Percentiles rank a stretch among this genome's conserved stretches.
Conservation (phyloP, 1,140 invertebrate species). For the Drosophila parvula region DNA sequence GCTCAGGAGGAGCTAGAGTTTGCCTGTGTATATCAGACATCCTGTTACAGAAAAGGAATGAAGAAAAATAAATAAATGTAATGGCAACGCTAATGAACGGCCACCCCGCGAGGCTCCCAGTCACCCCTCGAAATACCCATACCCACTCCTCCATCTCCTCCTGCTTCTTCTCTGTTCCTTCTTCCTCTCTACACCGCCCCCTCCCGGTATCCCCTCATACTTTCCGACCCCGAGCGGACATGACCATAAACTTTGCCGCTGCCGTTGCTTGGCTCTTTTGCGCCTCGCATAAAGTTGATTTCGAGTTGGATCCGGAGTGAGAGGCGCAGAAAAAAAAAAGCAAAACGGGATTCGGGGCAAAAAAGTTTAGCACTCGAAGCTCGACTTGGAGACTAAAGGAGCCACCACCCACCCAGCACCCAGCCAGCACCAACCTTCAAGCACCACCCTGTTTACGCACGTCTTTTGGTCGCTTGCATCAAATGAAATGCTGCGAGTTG, state of each 20-base stretch:
- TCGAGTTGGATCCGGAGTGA: conserved; percentile 10
- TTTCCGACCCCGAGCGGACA: conserved; percentile 18
- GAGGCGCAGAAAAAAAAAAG: conserved; percentile 29
- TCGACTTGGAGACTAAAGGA: conserved; percentile 20
- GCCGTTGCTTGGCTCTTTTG: conserved; percentile 22
- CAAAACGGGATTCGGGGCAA: conserved; percentile 38
- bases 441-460: conserved; percentile 53
- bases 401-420: background rate
- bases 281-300: conserved; percentile 48
- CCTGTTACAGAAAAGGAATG: conserved; percentile 41
- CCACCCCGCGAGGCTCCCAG: conserved; percentile 18
- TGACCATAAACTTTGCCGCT: conserved; percentile 58
- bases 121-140: background rate
- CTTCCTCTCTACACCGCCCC: background rate
- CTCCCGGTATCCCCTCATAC: background rate
- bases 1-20: background rate
- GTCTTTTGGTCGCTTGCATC: conserved; percentile 73
- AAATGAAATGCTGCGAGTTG: conserved; percentile 63
- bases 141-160: background rate
- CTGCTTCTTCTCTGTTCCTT: too few species aligned
- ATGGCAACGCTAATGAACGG: conserved; percentile 44
- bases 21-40: conserved; percentile 37
- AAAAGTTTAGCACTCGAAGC: conserved; percentile 61
- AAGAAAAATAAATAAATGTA: conserved; percentile 62
- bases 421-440: background rate